Conservation (phyloP, 2,113 vertebrate species). For the Callocephalon fimbriatum region DNA sequence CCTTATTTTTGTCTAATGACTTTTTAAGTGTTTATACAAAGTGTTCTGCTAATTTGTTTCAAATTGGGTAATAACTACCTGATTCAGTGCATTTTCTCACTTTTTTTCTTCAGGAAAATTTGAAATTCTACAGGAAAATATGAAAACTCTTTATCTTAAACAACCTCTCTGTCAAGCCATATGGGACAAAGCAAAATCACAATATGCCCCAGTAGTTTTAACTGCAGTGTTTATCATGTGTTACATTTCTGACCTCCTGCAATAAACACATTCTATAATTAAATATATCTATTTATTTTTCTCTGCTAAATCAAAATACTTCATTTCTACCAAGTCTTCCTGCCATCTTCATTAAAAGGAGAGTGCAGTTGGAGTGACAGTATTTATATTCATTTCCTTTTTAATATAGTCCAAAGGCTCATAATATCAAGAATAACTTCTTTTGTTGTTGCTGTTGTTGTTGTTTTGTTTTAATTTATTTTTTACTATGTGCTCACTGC, state of each 20-base stretch:
- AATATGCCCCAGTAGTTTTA: slow-evolving; percentile 10
- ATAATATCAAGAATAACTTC: not conserved
- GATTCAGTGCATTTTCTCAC: not conserved
- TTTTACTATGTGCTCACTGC: not conserved
- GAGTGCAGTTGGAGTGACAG: not conserved
- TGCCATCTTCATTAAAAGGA: not conserved
- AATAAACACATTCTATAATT: slow-evolving; percentile 19
- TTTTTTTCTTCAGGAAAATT: not conserved
- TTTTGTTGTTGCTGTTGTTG: not conserved
- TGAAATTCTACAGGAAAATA: slow-evolving; percentile 9
- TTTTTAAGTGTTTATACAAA: not conserved
- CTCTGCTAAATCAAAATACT: not conserved
- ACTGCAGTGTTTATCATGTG: not conserved
- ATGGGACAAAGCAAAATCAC: not conserved
- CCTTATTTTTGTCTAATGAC: not conserved
- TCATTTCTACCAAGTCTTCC: not conserved
- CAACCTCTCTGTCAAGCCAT: not conserved
- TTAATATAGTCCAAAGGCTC: not conserved
- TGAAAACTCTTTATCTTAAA: not conserved
- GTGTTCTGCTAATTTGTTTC: not conserved
- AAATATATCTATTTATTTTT: slow-evolving; percentile 8
- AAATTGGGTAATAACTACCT: not conserved
- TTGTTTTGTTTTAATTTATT: not conserved
- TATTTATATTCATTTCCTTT: not conserved
- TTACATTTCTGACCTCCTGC: not conserved